These are phyloP conservation scores for Propithecus deckenii DNA, from an alignment of 2,797 vertebrate species.

Conservation along the genomic window DNA sequence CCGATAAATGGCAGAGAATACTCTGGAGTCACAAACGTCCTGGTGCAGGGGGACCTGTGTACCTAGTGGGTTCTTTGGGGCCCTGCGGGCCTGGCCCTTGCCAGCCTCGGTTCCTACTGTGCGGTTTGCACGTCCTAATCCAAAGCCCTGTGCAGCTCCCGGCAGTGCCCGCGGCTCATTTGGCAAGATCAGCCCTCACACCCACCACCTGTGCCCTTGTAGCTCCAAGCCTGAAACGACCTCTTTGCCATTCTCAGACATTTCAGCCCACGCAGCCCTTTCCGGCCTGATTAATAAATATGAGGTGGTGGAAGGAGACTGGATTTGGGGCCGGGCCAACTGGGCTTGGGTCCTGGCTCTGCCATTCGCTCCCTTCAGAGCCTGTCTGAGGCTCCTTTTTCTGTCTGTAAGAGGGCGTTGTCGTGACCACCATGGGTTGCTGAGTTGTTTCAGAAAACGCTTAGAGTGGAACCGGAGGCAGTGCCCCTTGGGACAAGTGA, in stretches of 20 bases:
- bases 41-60: neutral
- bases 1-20: too few relatives aligned
- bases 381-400: neutral
- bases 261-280: neutral
- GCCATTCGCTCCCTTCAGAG: fast-evolving
- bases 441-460: neutral
- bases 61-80: neutral
- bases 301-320: neutral
- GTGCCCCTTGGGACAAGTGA: neutral
- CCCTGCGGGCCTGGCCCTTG: neutral
- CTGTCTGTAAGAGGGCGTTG: too few relatives aligned
- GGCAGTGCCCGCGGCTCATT: neutral
- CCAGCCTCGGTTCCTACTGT: neutral
- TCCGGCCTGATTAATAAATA: neutral
- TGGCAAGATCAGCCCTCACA: neutral
- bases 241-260: neutral
- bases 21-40: neutral
- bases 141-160: neutral
- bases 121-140: neutral
- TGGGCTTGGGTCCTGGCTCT: fast-evolving
- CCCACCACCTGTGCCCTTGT: neutral
- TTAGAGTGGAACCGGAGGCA: neutral
- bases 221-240: neutral
- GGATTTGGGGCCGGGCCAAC: neutral
- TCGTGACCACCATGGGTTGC: neutral